Base-by-base conservation (phyloP, 2,888 invertebrate genomes). In the Drosophila rubida region DNA sequence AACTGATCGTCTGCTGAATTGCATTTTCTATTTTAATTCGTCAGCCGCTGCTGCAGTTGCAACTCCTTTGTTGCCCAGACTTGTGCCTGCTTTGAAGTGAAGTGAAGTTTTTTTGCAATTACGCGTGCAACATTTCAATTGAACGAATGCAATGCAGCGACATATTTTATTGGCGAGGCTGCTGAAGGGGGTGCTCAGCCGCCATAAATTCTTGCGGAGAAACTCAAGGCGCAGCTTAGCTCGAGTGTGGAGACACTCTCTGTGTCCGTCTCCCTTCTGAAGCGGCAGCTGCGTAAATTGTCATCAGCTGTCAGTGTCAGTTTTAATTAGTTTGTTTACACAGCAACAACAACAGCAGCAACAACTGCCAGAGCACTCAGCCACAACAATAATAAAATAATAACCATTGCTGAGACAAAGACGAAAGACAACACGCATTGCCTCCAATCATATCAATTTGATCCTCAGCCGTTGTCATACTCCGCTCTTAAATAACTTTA, bases 81-180 rank as follows among this genome's bases (percentile, higher is more conserved):
- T 63, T 54, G 25, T 72, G 44, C 44, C 41, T 63, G 35, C 80
- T 79, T 79, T 85, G 60, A 71, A 69, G 69, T 67, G 77, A 64
- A 70, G 41, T 69, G 57, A 54, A 72, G 79, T 75, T 58, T 60
- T 68, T 39, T 30, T 58, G 85, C 89, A 88, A 88, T 85, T 85
- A 87, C 79, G 87, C 87, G 79, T 87, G 85, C 85, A 88, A 88
- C 84, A 85, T 88, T 88, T 88, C 85, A 88, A 85, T 85, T 85
- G 87, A 72, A 51, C 54, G 65, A 73, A 54, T 69, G 77, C 83
- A 64, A 66, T 61, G 63, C 46, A 50, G 66, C 49, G 70, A 78
- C 75, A 74, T 71, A 75, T 78, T 66, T 80, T 70, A 57, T 59
- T 54, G 11, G 9, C 32, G 14, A 14, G 7, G 0, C 8, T 13